Conservation (phyloP, 2,888 invertebrate genomes). For the Leuctra nigra region DNA sequence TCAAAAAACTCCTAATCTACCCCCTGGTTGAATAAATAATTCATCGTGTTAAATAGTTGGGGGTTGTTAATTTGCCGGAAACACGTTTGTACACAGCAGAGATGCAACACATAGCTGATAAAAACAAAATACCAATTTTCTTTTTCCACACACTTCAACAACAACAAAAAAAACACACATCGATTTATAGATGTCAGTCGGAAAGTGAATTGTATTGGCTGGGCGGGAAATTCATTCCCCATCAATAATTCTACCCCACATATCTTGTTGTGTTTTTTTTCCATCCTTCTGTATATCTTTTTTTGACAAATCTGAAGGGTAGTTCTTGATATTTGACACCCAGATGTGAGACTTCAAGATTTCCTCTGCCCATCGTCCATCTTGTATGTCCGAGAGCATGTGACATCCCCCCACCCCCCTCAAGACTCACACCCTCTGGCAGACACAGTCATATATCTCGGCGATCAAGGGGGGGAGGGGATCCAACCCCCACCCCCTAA, state of each 20-base stretch:
- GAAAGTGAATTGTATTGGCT: background rate
- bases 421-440: background rate
- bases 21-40: no score
- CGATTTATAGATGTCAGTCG: slow-evolving; percentile 1
- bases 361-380: slow-evolving; percentile 26
- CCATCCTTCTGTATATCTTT: background rate
- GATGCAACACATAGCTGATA: slow-evolving; percentile 13
- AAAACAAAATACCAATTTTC: background rate
- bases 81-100: no score
- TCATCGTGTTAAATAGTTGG: no score
- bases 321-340: slow-evolving; percentile 23
- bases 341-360: slow-evolving; percentile 27
- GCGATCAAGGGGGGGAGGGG: slow-evolving; percentile 22
- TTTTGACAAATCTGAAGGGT: slow-evolving; percentile 25
- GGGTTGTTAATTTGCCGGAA: no score
- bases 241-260: slow-evolving; percentile 2
- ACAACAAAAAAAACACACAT: background rate
- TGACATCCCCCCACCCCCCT: slow-evolving; percentile 2
- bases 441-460: slow-evolving; percentile 24
- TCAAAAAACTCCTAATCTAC: background rate
- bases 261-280: background rate
- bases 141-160: background rate
- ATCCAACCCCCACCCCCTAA: slow-evolving; percentile 22
- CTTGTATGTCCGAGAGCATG: slow-evolving; percentile 11
- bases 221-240: background rate